These are phyloP conservation scores for Typhlichthys subterraneus DNA, from an alignment of 2,797 vertebrate genomes.

Conservation along the genomic window DNA sequence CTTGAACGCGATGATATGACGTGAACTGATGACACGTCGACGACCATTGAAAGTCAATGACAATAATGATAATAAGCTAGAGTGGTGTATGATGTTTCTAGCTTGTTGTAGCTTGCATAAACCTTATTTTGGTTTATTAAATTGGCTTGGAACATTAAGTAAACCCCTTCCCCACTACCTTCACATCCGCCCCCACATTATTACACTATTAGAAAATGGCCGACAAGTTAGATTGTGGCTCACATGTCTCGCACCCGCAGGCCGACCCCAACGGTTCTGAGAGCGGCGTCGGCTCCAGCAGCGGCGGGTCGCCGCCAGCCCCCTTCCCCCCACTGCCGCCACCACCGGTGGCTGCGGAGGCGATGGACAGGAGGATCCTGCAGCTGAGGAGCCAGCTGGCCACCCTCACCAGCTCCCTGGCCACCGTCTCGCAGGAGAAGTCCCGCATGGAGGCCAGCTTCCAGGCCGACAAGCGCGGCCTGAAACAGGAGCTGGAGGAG, in stretches of 20 bases:
- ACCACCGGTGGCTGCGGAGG: constrained; percentile 45
- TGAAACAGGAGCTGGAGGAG: constrained; percentile 88
- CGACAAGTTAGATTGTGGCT: too few species aligned
- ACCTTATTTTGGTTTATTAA: too few species aligned
- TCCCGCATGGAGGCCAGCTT: constrained; percentile 95
- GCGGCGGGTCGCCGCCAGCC: constrained; percentile 28
- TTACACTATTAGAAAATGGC: too few species aligned
- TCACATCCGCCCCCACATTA: too few species aligned
- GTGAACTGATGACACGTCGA: too few species aligned
- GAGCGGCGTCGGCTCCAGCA: constrained; percentile 71
- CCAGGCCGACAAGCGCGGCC: constrained; percentile 87
- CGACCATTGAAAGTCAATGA: too few species aligned
- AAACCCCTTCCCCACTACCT: too few species aligned
- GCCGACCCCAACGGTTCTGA: constrained; percentile 70
- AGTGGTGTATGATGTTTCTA: too few species aligned
- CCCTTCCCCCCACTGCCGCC: constrained; percentile 9
- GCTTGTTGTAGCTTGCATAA: too few species aligned
- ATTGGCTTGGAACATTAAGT: too few species aligned
- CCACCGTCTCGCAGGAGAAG: constrained; percentile 92
- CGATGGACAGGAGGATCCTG: constrained; percentile 77
- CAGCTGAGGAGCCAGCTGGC: constrained; percentile 86
- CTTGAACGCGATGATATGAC: too few species aligned
- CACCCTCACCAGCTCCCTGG: constrained; percentile 87
- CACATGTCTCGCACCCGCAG: constrained; percentile 21
- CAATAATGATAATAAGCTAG: too few species aligned